Percentiles rank a stretch among this genome's conserved stretches.
Conservation (phyloP, 1,140 invertebrate genomes). For the Sycobia sp. region DNA sequence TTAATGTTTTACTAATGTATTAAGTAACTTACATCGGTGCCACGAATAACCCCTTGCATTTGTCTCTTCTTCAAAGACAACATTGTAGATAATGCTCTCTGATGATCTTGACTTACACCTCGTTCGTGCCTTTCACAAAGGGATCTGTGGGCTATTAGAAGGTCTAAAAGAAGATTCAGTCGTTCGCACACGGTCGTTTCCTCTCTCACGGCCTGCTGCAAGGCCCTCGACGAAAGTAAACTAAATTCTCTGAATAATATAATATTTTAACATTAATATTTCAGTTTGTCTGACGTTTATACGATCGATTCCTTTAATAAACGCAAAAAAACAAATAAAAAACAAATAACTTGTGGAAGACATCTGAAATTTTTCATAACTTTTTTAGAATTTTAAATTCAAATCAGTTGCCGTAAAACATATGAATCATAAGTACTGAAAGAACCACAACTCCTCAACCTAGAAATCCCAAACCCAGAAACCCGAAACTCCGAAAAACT, state of each 20-base stretch:
- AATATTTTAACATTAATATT: neutral
- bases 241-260: slow-evolving; percentile 57
- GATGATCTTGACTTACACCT: slow-evolving; percentile 72
- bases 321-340: too few relatives aligned
- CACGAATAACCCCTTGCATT: slow-evolving; percentile 72
- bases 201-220: slow-evolving; percentile 63
- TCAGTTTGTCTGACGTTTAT: too few relatives aligned
- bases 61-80: slow-evolving; percentile 72
- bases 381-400: too few relatives aligned
- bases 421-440: too few relatives aligned
- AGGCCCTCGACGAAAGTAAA: slow-evolving; percentile 55
- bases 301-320: too few relatives aligned
- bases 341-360: too few relatives aligned
- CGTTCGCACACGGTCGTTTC: slow-evolving; percentile 69
- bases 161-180: slow-evolving; percentile 68
- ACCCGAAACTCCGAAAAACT: too few relatives aligned
- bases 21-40: slow-evolving; percentile 66
- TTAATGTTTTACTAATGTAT: too few relatives aligned
- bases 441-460: too few relatives aligned
- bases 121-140: slow-evolving; percentile 75
- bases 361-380: too few relatives aligned
- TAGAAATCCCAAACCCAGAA: too few relatives aligned
- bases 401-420: too few relatives aligned
- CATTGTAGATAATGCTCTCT: slow-evolving; percentile 73
- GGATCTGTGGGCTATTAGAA: slow-evolving; percentile 69